A percentile compares a stretch with the other conserved stretches of the same genome.
Conservation (phyloP, 2,888 invertebrate genomes). For the Clusia tigrina region DNA sequence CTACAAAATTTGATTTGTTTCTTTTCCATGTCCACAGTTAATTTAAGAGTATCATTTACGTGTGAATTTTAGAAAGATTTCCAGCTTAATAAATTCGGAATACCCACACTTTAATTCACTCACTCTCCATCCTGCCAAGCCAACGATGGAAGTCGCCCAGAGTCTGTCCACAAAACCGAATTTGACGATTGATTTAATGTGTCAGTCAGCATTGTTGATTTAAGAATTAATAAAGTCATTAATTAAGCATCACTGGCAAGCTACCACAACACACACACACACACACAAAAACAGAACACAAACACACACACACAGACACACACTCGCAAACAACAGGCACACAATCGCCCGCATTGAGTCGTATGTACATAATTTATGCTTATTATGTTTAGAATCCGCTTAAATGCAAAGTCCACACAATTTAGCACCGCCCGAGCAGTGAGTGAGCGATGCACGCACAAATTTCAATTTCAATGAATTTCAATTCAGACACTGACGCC, state of each 20-base stretch:
- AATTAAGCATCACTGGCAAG: slow-evolving; percentile 47
- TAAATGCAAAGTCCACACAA: slow-evolving; percentile 28
- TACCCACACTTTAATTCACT: too few relatives aligned
- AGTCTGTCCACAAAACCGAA: slow-evolving; percentile 24
- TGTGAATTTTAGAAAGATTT: too few relatives aligned
- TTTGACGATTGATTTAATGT: slow-evolving; percentile 42
- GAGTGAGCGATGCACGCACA: neutral
- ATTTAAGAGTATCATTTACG: too few relatives aligned
- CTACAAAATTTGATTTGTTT: too few relatives aligned
- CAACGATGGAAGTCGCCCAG: neutral
- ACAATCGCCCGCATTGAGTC: slow-evolving; percentile 8
- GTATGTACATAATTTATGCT: slow-evolving; percentile 18
- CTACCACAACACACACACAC: slow-evolving; percentile 20
- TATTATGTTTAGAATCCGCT: slow-evolving; percentile 25
- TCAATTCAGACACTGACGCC: neutral
- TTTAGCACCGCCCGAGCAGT: neutral
- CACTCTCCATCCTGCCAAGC: too few relatives aligned
- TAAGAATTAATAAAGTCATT: slow-evolving; percentile 56
- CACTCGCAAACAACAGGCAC: slow-evolving; percentile 22
- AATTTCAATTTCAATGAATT: slow-evolving; percentile 3
- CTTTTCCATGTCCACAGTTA: too few relatives aligned
- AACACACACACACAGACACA: slow-evolving; percentile 30
- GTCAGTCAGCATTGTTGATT: slow-evolving; percentile 52
- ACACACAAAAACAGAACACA: slow-evolving; percentile 26
- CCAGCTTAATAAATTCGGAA: too few relatives aligned